These are phyloP conservation scores for Anadara kagoshimensis DNA, from an alignment of 1,140 invertebrate species.

Conservation along the genomic window DNA sequence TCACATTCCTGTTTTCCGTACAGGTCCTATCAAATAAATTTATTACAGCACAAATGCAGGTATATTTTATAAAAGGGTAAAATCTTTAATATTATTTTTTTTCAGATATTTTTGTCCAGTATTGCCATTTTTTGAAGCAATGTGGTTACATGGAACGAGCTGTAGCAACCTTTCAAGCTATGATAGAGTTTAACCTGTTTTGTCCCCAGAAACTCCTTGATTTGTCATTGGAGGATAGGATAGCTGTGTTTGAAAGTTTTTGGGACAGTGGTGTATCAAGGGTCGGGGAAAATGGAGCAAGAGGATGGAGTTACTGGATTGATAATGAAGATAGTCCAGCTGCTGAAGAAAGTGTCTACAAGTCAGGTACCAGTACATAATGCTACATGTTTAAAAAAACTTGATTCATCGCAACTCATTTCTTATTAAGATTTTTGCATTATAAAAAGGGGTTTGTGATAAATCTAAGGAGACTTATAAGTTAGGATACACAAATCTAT, in stretches of 20 bases:
- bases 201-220: conserved; percentile 56
- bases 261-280: conserved; percentile 75
- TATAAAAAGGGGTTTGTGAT: no score
- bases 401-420: no score
- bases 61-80: neutral
- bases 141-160: conserved; percentile 75
- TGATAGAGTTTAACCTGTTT: conserved; percentile 76
- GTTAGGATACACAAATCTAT: no score
- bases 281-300: conserved; percentile 73
- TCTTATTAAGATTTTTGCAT: no score
- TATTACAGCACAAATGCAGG: no score
- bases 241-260: conserved; percentile 74
- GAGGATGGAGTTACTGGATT: conserved; percentile 71
- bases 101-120: conserved; percentile 71
- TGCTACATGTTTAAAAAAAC: no score
- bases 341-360: neutral
- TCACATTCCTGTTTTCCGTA: no score
- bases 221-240: conserved; percentile 50
- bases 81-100: conserved; percentile 23
- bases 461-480: no score
- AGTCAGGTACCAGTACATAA: neutral
- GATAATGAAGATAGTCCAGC: conserved; percentile 17
- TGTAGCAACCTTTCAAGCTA: conserved; percentile 74
- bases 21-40: no score
- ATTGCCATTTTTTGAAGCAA: conserved; percentile 71